A percentile compares a stretch with the other conserved stretches of the same genome.
Evolutionary conservation across 2,888 invertebrate genomes (phyloP).

Genomic region (Cantharis lateralis): DNA sequence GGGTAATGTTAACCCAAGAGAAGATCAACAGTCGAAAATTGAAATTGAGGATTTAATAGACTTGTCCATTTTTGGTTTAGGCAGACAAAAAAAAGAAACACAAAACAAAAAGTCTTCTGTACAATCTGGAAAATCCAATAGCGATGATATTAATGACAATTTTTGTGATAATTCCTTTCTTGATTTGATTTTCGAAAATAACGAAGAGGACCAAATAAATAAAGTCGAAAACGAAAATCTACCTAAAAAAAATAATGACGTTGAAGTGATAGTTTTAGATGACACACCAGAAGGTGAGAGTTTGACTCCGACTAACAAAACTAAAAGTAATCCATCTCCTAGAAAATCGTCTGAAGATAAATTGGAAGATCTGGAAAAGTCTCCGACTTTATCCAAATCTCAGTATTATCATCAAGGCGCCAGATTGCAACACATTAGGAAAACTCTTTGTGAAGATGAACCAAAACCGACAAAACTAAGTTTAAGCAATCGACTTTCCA

Average conservation of each 20-base stretch:
- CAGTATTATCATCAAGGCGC: background rate
- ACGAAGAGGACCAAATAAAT: background rate
- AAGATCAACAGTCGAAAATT: background rate
- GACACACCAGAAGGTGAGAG: background rate
- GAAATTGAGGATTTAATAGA: slow-evolving; percentile 27
- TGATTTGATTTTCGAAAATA: background rate
- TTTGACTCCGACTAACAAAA: background rate
- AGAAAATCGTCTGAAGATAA: background rate
- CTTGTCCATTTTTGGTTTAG: slow-evolving; percentile 39
- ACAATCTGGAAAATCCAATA: background rate
- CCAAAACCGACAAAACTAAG: background rate
- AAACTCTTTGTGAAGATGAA: background rate
- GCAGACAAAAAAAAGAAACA: background rate
- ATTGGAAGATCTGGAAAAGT: background rate
- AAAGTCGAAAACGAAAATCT: background rate
- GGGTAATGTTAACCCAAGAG: background rate
- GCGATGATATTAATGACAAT: background rate
- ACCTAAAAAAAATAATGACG: background rate
- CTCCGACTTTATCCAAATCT: background rate
- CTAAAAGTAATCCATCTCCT: background rate
- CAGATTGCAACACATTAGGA: background rate
- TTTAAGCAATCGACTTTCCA: background rate
- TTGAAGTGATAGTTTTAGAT: background rate
- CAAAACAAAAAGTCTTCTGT: background rate
- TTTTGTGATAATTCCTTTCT: slow-evolving; percentile 29